Percentiles rank a stretch among this genome's conserved stretches.
Conservation (phyloP, 2,888 invertebrate genomes). For the Parnassius mnemosyne region DNA sequence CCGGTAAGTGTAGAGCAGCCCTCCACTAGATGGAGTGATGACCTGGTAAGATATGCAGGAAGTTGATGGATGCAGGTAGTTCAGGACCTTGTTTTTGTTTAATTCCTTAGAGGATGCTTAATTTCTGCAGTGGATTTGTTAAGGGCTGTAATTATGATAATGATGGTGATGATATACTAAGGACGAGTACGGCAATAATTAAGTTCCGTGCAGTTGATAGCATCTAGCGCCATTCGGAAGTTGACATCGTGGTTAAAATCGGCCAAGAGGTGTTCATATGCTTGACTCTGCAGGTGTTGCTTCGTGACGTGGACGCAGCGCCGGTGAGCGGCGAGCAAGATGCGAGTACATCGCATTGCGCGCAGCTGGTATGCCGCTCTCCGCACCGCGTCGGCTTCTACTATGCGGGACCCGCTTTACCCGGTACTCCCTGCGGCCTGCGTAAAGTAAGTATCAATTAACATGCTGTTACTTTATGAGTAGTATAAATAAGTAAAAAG, state of each 20-base stretch:
- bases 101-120: too few relatives aligned
- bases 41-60: too few relatives aligned
- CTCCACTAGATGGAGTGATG: too few relatives aligned
- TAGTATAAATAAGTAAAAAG: not conserved
- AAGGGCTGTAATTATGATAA: too few relatives aligned
- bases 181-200: not conserved
- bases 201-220: not conserved
- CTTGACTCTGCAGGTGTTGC: constrained; percentile 57
- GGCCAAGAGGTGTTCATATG: too few relatives aligned
- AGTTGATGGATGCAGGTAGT: too few relatives aligned
- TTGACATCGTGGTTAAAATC: not conserved
- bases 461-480: not conserved
- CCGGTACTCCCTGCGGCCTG: constrained; percentile 87
- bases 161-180: too few relatives aligned
- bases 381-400: constrained; percentile 87
- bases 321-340: constrained; percentile 75
- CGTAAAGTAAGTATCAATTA: constrained; percentile 60
- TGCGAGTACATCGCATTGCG: constrained; percentile 71
- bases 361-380: constrained; percentile 85
- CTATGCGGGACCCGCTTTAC: constrained; percentile 90
- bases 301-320: constrained; percentile 85
- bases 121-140: too few relatives aligned
- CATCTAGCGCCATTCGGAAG: too few relatives aligned
- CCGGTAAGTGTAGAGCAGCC: too few relatives aligned
- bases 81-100: too few relatives aligned